Percentiles rank a stretch among this genome's conserved stretches.
Conservation (phyloP, 2,113 vertebrate species). For the Mustela lutreola region DNA sequence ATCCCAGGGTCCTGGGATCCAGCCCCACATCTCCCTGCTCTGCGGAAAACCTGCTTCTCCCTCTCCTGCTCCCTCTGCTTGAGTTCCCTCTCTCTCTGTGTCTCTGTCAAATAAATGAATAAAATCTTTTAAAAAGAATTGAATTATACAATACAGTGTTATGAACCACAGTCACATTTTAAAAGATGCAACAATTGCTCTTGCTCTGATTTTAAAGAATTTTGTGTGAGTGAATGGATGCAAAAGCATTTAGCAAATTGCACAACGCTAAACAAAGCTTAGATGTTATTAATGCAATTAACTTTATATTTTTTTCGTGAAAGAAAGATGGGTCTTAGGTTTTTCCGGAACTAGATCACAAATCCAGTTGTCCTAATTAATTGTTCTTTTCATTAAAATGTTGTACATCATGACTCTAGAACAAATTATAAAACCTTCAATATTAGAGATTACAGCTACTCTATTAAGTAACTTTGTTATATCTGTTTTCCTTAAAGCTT, state of each 20-base stretch:
- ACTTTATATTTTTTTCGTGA: slow-evolving; percentile 70
- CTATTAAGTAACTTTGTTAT: not conserved
- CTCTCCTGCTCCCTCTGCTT: too few relatives aligned
- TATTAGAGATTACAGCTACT: not conserved
- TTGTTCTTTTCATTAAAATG: not conserved
- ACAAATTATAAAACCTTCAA: not conserved
- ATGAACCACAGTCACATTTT: not conserved
- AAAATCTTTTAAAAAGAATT: too few relatives aligned
- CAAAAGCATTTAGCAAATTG: not conserved
- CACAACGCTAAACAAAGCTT: not conserved
- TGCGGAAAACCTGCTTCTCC: too few relatives aligned
- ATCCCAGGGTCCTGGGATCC: too few relatives aligned
- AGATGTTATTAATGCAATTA: slow-evolving; percentile 41
- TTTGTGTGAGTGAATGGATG: not conserved
- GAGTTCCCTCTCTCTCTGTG: too few relatives aligned
- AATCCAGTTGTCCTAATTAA: slow-evolving; percentile 56
- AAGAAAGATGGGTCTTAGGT: slow-evolving; percentile 57
- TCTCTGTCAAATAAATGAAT: too few relatives aligned
- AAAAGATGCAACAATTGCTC: not conserved
- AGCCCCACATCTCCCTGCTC: too few relatives aligned
- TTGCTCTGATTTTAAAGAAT: slow-evolving; percentile 25
- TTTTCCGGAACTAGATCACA: slow-evolving; percentile 50
- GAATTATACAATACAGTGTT: not conserved
- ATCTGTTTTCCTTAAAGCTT: not conserved
- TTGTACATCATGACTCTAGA: not conserved